Conservation (phyloP, 2,888 invertebrate genomes). For the Phorcus lineatus region DNA sequence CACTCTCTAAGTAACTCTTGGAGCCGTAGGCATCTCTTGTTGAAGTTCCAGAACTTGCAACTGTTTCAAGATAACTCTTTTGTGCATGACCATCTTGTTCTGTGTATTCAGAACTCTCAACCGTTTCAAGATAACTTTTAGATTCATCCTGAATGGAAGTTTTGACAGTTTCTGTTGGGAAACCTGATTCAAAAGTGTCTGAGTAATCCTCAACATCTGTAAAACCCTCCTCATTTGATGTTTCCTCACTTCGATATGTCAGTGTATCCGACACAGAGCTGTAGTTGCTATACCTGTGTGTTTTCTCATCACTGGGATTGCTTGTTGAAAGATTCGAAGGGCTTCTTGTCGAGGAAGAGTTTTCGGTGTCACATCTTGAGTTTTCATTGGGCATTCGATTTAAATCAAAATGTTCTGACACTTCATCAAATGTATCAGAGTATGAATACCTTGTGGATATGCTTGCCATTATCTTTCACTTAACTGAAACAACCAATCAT, state of each 20-base stretch:
- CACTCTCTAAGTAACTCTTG: too few relatives aligned
- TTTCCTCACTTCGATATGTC: background rate
- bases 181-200: background rate
- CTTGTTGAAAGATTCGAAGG: background rate
- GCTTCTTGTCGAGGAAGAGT: background rate
- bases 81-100: too few relatives aligned
- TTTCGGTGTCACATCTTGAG: background rate
- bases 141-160: background rate
- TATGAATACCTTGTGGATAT: background rate
- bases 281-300: background rate
- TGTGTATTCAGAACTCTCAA: background rate
- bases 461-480: background rate
- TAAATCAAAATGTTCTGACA: background rate
- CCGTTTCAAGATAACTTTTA: background rate
- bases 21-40: too few relatives aligned
- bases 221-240: background rate
- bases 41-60: too few relatives aligned
- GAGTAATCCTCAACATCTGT: constrained; percentile 3
- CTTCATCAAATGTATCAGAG: background rate
- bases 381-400: background rate
- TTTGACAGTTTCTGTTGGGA: background rate
- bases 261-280: background rate
- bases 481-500: too few relatives aligned
- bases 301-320: background rate
- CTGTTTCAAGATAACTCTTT: too few relatives aligned